Evolutionary conservation across 2,113 vertebrate species (phyloP).

Genomic region (human): DNA sequence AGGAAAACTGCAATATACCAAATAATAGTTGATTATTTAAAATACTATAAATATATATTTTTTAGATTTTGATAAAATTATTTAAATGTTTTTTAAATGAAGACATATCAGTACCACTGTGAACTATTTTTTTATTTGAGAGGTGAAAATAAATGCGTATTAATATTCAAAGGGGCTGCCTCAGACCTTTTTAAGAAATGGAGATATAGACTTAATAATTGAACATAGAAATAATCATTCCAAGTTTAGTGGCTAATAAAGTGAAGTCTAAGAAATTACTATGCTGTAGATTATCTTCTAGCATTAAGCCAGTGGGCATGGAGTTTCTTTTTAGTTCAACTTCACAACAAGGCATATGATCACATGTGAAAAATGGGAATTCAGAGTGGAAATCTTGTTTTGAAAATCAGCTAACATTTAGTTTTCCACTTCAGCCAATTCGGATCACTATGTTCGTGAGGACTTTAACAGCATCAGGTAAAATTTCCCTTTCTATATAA

Average conservation of each 20-base stretch:
- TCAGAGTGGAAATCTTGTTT: neutral
- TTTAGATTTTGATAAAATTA: neutral
- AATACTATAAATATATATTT: neutral
- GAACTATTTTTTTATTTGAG: neutral
- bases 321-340: neutral
- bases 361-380: neutral
- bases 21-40: neutral
- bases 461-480: neutral
- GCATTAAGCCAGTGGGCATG: neutral
- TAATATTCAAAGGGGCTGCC: neutral
- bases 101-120: neutral
- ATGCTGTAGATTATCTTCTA: neutral
- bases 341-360: neutral
- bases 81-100: neutral
- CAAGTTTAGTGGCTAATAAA: neutral
- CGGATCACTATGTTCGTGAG: neutral
- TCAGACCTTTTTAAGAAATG: neutral
- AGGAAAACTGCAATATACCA: neutral
- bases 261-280: neutral
- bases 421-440: neutral
- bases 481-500: neutral
- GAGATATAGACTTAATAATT: neutral
- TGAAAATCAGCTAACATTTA: slow-evolving; percentile 3
- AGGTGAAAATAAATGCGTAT: neutral
- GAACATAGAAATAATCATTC: neutral